Evolutionary conservation across 2,888 invertebrate species (phyloP).

Genomic region (Dynastes tityus): DNA sequence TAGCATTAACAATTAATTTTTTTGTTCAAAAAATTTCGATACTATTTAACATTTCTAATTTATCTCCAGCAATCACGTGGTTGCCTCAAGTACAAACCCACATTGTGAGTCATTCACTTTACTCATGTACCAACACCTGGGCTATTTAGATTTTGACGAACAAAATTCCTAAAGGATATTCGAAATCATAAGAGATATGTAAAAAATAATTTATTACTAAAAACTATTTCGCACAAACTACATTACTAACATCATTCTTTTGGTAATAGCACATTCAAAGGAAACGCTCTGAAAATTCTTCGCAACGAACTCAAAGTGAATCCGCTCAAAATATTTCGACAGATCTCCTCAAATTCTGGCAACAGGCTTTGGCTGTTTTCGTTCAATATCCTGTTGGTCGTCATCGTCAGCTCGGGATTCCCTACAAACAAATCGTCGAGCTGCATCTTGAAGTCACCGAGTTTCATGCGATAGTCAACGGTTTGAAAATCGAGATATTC

Average conservation of each 20-base stretch:
- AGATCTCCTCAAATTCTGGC: slow-evolving; percentile 58
- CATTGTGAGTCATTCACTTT: too few relatives aligned
- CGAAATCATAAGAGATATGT: too few relatives aligned
- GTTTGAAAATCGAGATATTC: slow-evolving; percentile 50
- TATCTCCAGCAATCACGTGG: too few relatives aligned
- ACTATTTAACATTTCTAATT: too few relatives aligned
- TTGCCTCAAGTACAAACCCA: too few relatives aligned
- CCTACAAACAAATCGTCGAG: slow-evolving; percentile 59
- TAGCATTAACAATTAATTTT: too few relatives aligned
- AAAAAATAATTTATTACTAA: neutral
- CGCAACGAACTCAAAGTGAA: slow-evolving; percentile 53
- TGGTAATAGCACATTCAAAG: slow-evolving; percentile 57
- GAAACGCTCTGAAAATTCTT: slow-evolving; percentile 56
- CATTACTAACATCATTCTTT: neutral
- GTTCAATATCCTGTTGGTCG: slow-evolving; percentile 58
- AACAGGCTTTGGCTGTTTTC: slow-evolving; percentile 58
- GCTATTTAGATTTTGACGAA: too few relatives aligned
- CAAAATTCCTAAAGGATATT: too few relatives aligned
- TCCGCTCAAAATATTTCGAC: slow-evolving; percentile 55
- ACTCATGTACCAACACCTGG: too few relatives aligned
- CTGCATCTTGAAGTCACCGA: slow-evolving; percentile 55
- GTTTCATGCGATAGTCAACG: slow-evolving; percentile 53
- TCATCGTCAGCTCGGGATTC: slow-evolving; percentile 58
- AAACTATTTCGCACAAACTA: neutral
- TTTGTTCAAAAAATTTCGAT: too few relatives aligned